These are phyloP conservation scores for Caranx ignobilis DNA, from an alignment of 2,113 vertebrate species.

Conservation along the genomic window DNA sequence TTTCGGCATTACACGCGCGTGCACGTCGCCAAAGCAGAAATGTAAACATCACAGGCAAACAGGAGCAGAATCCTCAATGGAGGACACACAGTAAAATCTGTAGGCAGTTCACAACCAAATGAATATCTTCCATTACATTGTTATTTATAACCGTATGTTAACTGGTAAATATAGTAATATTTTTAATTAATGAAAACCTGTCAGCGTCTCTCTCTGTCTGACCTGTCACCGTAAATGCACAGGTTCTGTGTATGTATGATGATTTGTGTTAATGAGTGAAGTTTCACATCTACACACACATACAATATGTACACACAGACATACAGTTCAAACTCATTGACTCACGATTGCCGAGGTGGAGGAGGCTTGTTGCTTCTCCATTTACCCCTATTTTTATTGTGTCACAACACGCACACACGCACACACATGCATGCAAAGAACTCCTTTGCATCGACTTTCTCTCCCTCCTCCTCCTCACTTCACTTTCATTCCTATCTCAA, in stretches of 20 bases:
- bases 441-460: slow-evolving; percentile 10
- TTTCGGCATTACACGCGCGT: slow-evolving; percentile 10
- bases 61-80: slow-evolving; percentile 34
- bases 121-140: not conserved
- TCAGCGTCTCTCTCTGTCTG: not conserved
- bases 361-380: slow-evolving; percentile 47
- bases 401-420: slow-evolving; percentile 38
- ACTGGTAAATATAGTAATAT: slow-evolving; percentile 29
- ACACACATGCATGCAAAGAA: slow-evolving; percentile 27
- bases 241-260: not conserved
- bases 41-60: slow-evolving; percentile 30
- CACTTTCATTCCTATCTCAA: slow-evolving; percentile 12
- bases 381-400: slow-evolving; percentile 68
- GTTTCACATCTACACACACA: not conserved
- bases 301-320: not conserved
- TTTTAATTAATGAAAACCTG: slow-evolving; percentile 22
- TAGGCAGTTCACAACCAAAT: not conserved
- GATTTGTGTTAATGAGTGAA: not conserved
- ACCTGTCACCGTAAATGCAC: slow-evolving; percentile 5
- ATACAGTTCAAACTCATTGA: not conserved
- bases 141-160: slow-evolving; percentile 23
- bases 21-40: slow-evolving; percentile 26
- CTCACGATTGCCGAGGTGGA: slow-evolving; percentile 43
- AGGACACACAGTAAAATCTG: not conserved
- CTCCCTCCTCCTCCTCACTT: slow-evolving; percentile 23